Percentiles rank a stretch among this genome's conserved stretches.
Conservation (phyloP, 2,888 invertebrate species). For the Cylloceria caligata region DNA sequence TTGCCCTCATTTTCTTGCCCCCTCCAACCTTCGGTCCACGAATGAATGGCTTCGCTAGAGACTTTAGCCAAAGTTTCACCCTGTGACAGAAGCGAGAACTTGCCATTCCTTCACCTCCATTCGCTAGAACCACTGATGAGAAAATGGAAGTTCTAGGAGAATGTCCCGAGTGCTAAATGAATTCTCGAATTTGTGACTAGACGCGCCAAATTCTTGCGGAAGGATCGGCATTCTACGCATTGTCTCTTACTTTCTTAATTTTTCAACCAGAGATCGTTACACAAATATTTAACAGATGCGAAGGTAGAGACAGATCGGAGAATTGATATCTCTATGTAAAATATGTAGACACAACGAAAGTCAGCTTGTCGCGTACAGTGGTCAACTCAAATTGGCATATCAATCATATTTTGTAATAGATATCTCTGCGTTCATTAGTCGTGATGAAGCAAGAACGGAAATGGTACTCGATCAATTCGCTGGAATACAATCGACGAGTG, state of each 20-base stretch:
- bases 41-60: conserved; percentile 44
- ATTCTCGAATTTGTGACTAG: conserved; percentile 51
- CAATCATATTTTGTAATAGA: conserved; percentile 30
- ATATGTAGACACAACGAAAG: not conserved
- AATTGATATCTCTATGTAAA: not conserved
- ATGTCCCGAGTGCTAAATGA: conserved; percentile 45
- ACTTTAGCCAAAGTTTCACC: conserved; percentile 49
- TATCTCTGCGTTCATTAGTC: conserved; percentile 39
- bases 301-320: not conserved
- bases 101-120: conserved; percentile 36
- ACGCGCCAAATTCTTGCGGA: no score
- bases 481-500: conserved; percentile 51
- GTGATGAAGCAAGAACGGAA: conserved; percentile 15
- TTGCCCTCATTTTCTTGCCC: conserved; percentile 16
- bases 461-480: conserved; percentile 26
- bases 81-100: conserved; percentile 55
- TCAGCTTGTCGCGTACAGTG: not conserved
- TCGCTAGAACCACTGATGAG: conserved; percentile 17
- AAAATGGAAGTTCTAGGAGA: conserved; percentile 53
- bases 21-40: conserved; percentile 25
- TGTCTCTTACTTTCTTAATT: not conserved
- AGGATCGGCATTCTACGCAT: not conserved
- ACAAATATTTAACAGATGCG: not conserved
- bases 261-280: not conserved
- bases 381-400: conserved; percentile 7